Evolutionary conservation across 1,140 invertebrate genomes (phyloP).

Genomic region (Hermetia illucens): DNA sequence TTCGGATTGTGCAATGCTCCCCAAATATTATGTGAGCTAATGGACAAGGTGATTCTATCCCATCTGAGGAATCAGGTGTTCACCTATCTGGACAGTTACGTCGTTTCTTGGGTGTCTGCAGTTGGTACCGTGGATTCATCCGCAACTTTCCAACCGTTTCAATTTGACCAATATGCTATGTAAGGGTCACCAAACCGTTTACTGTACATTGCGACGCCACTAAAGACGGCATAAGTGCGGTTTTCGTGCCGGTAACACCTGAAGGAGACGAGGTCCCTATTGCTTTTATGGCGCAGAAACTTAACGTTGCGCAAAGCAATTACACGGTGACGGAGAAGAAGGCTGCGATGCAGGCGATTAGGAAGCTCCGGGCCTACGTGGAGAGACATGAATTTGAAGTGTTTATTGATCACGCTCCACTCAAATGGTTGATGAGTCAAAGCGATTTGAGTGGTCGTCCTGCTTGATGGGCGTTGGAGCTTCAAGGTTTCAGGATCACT

Average conservation of each 20-base stretch:
- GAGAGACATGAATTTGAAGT: conserved; percentile 27
- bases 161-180: too few relatives aligned
- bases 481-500: conserved; percentile 16
- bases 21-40: too few relatives aligned
- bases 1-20: too few relatives aligned
- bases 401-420: conserved; percentile 16
- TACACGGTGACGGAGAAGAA: conserved; percentile 29
- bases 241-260: conserved; percentile 18
- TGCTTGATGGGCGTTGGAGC: conserved; percentile 16
- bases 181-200: conserved; percentile 17
- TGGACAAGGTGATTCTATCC: too few relatives aligned
- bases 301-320: conserved; percentile 19
- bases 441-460: conserved; percentile 24
- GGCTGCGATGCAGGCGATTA: conserved; percentile 31
- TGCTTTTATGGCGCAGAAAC: conserved; percentile 20
- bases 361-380: conserved; percentile 31
- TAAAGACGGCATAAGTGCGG: conserved; percentile 18
- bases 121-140: too few relatives aligned
- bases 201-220: conserved; percentile 24
- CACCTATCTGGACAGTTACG: too few relatives aligned
- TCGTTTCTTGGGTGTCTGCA: too few relatives aligned
- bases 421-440: conserved; percentile 21
- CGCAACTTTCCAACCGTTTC: too few relatives aligned
- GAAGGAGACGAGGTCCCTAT: conserved; percentile 13
- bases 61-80: too few relatives aligned